Percentiles rank a stretch among this genome's conserved stretches.
phyloP scores from a whole-genome alignment of 2,113 vertebrate species.

The Theristicus caerulescens region DNA sequence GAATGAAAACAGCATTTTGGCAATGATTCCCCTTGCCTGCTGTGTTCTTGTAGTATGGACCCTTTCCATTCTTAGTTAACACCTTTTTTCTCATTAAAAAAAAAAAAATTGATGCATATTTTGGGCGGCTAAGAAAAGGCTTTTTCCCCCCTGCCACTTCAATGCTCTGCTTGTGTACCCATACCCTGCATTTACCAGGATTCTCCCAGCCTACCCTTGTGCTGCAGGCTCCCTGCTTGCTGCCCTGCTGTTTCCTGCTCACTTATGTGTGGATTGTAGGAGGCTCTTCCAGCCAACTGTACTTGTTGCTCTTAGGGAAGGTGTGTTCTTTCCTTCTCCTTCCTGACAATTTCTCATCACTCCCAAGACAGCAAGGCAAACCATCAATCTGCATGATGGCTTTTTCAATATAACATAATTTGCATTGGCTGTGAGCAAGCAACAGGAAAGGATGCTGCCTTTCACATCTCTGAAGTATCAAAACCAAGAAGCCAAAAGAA shows the following conservation, averaged over 20 bases:
- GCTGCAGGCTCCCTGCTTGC: not conserved
- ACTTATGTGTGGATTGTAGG: too few relatives aligned
- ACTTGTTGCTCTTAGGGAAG: not conserved
- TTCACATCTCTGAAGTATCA: not conserved
- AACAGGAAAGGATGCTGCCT: not conserved
- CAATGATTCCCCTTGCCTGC: not conserved
- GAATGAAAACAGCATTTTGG: not conserved
- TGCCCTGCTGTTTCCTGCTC: not conserved
- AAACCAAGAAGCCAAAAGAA: not conserved
- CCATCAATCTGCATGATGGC: not conserved
- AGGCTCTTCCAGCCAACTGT: not conserved
- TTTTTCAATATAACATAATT: not conserved
- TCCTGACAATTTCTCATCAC: not conserved
- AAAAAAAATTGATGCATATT: not conserved
- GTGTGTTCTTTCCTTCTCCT: not conserved
- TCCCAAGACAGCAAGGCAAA: not conserved
- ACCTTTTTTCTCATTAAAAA: not conserved
- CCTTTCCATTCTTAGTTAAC: not conserved
- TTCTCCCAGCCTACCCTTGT: not conserved
- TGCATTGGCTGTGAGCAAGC: not conserved
- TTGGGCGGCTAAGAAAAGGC: not conserved
- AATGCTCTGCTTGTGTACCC: not conserved
- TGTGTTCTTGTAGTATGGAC: not conserved
- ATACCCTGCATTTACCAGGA: not conserved
- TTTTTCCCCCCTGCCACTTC: not conserved